A percentile compares a stretch with the other conserved stretches of the same genome.
Conservation (phyloP, 2,113 vertebrate genomes). For the Suricata suricatta region DNA sequence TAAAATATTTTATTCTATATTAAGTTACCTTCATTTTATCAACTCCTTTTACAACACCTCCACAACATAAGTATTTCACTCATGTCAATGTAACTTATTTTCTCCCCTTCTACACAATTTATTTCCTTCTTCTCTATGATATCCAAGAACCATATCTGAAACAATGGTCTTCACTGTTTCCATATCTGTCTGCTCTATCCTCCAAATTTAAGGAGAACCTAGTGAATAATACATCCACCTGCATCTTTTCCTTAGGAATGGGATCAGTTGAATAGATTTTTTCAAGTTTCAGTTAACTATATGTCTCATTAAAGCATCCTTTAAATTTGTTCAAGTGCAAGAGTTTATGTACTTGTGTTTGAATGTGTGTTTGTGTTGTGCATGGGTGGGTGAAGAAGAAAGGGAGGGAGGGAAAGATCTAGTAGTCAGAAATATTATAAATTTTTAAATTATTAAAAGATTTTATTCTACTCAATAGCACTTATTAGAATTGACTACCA, state of each 20-base stretch:
- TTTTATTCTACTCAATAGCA: background rate
- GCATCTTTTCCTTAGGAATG: background rate
- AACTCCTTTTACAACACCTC: background rate
- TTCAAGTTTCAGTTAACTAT: background rate
- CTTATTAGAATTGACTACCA: background rate
- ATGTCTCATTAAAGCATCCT: background rate
- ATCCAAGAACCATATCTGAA: background rate
- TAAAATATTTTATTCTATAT: background rate
- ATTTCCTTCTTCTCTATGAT: background rate
- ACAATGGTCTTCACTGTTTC: background rate
- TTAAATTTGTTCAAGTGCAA: background rate
- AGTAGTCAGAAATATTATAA: background rate
- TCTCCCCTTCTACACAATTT: background rate
- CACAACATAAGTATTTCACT: background rate
- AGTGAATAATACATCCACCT: background rate
- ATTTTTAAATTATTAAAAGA: background rate
- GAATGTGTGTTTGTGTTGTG: background rate
- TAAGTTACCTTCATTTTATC: background rate
- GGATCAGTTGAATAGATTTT: background rate
- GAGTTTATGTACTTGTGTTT: background rate
- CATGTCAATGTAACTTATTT: background rate
- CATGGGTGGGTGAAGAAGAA: too few relatives aligned
- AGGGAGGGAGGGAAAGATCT: background rate
- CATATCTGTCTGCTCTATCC: background rate
- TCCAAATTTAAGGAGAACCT: conserved; percentile 1